Conservation (phyloP, 2,113 vertebrate species). For the Eulemur rufifrons region DNA sequence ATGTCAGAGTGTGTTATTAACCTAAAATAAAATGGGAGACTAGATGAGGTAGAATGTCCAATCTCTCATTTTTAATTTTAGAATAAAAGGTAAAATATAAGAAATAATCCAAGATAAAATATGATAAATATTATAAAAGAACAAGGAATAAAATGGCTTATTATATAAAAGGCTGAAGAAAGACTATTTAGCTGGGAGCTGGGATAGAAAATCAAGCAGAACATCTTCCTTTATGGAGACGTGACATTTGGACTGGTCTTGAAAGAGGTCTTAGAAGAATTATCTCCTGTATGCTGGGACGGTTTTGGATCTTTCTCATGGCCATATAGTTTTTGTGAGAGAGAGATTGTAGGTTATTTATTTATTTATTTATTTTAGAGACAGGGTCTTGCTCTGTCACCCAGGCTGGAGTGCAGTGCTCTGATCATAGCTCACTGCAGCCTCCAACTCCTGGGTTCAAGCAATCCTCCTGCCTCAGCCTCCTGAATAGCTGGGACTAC, state of each 20-base stretch:
- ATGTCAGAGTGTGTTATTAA: not conserved
- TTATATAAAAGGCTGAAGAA: not conserved
- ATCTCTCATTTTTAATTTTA: not conserved
- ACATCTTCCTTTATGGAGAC: not conserved
- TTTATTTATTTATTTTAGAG: no score
- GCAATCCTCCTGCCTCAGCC: no score
- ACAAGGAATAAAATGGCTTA: not conserved
- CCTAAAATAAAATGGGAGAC: not conserved
- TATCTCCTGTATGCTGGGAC: not conserved
- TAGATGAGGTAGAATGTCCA: not conserved
- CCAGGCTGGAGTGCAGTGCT: no score
- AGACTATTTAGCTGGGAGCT: not conserved
- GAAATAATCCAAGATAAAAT: not conserved
- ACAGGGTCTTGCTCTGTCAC: no score
- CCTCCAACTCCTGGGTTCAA: no score
- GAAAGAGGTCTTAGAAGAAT: not conserved
- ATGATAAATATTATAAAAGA: not conserved
- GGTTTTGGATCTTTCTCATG: not conserved
- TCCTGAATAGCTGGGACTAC: no score
- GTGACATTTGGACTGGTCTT: not conserved
- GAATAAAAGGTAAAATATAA: not conserved
- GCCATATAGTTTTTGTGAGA: not conserved
- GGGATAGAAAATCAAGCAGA: not conserved
- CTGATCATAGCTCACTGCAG: no score
- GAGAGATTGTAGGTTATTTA: not conserved